Evolutionary conservation across 2,888 invertebrate genomes (phyloP), one percentile per base, ranked within the genome.

Genomic region (Eupithecia centaureata): DNA sequence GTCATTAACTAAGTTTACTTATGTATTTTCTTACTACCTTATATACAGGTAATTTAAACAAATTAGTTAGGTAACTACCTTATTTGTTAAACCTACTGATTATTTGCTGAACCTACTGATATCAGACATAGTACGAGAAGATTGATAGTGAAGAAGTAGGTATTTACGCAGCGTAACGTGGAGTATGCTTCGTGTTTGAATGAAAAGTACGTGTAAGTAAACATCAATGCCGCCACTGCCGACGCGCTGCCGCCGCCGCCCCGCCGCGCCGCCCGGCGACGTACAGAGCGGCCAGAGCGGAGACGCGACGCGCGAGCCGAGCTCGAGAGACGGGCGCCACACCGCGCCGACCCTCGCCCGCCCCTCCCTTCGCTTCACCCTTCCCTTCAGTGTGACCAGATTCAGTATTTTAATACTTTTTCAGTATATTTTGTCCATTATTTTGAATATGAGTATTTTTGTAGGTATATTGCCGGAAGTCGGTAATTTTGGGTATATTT

Each of bases 281-380:
- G 38, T 38, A n/a, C 38, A 38, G n/a, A 7, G n/a, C 42, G 18
- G 18, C 61, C 58, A 72, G 62, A 65, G 71, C 32, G 56, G 30
- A 33, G 67, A 63, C 70, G 68, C 62, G 72, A 65, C 67, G 71
- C 71, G 76, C 71, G 76, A 74, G 68, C 63, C 75, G 35, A 61
- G 51, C 64, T 27, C 65, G 72, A 70, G 73, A 75, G 75, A 73
- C 75, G 73, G 73, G 73, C 75, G 72, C 73, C 73, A 18, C 73
- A 68, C 81, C 81, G 80, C 83, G 79, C 82, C 82, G 79, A 75
- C 77, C 76, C 82, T 82, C 83, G 73, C 82, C 80, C 79, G 77
- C 82, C 77, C 75, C 76, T 73, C 82, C 82, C 82, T 79, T 81
- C 82, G 80, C 82, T 83, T 78, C 74, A 74, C 76, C 80, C 79